These are phyloP conservation scores for Odontesthes bonariensis DNA, from an alignment of 2,113 vertebrate genomes.

Conservation along the genomic window DNA sequence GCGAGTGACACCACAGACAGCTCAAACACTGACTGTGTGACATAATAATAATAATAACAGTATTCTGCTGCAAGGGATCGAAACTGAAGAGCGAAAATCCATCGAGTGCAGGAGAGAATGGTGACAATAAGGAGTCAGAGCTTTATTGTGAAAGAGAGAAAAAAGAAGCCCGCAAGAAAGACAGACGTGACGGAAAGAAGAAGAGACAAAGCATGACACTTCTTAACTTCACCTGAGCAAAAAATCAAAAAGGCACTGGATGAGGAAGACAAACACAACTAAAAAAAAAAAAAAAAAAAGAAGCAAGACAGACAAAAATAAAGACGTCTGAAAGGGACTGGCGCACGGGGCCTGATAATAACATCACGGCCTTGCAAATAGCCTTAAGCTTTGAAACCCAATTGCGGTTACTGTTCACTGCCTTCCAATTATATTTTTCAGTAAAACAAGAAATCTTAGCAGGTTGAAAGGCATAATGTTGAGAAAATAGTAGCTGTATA, in stretches of 20 bases:
- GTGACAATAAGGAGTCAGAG: slow-evolving; percentile 59
- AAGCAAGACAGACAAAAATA: slow-evolving; percentile 40
- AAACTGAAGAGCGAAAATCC: slow-evolving; percentile 75
- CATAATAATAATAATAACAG: slow-evolving; percentile 49
- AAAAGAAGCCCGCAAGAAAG: slow-evolving; percentile 1
- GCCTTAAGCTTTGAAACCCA: slow-evolving; percentile 36
- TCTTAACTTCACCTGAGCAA: slow-evolving; percentile 59
- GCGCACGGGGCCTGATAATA: slow-evolving; percentile 56
- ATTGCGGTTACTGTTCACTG: slow-evolving; percentile 31
- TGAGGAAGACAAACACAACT: slow-evolving; percentile 51
- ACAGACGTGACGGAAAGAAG: not conserved
- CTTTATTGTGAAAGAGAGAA: slow-evolving; percentile 63
- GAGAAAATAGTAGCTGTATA: slow-evolving; percentile 2
- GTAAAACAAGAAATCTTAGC: slow-evolving; percentile 17
- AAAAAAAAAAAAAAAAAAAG: slow-evolving; percentile 46
- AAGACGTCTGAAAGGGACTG: slow-evolving; percentile 39
- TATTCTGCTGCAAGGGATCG: slow-evolving; percentile 70
- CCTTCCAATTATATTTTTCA: slow-evolving; percentile 26
- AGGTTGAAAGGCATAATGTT: slow-evolving; percentile 5
- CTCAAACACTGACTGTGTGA: slow-evolving; percentile 73
- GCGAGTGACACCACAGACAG: slow-evolving; percentile 42
- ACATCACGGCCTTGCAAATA: slow-evolving; percentile 44
- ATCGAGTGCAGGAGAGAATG: slow-evolving; percentile 60
- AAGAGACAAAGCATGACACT: slow-evolving; percentile 26
- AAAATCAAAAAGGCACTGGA: slow-evolving; percentile 38